Evolutionary conservation across 1,140 invertebrate genomes (phyloP).

Genomic region (Mercenaria mercenaria): DNA sequence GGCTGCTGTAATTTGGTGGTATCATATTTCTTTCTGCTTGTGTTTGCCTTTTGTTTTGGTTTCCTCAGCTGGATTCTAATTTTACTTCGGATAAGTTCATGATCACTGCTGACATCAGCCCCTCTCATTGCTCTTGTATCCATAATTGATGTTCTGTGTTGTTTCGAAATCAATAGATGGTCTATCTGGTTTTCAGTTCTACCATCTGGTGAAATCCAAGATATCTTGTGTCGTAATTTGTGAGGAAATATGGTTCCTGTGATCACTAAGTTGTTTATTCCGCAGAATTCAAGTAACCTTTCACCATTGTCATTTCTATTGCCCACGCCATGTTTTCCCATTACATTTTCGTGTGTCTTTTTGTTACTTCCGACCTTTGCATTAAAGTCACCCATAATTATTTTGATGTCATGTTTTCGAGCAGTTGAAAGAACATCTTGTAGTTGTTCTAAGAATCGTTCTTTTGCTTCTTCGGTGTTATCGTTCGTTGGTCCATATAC

Average conservation of each 20-base stretch:
- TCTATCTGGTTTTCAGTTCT: conserved; percentile 61
- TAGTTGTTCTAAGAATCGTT: conserved; percentile 69
- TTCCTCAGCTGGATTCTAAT: no score
- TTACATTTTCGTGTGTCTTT: conserved; percentile 58
- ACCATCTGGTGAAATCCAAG: conserved; percentile 45
- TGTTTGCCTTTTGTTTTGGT: no score
- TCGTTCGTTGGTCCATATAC: conserved; percentile 68
- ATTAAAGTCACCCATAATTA: conserved; percentile 71
- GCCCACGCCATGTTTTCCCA: conserved; percentile 68
- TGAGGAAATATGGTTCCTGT: conserved; percentile 88
- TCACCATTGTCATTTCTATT: conserved; percentile 64
- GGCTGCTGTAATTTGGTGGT: neutral
- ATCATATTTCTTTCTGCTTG: no score
- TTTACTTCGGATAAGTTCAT: conserved; percentile 55
- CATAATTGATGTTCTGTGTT: conserved; percentile 18
- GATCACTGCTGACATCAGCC: conserved; percentile 72
- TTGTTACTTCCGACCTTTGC: conserved; percentile 68
- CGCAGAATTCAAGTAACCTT: conserved; percentile 24
- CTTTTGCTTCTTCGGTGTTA: conserved; percentile 57
- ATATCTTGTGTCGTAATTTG: conserved; percentile 58
- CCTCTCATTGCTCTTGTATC: conserved; percentile 58
- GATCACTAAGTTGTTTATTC: conserved; percentile 52
- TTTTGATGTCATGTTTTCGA: conserved; percentile 48
- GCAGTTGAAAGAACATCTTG: conserved; percentile 56
- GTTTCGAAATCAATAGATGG: conserved; percentile 53